These are phyloP conservation scores for Hestina assimilis DNA, from an alignment of 1,140 invertebrate genomes.

Conservation along the genomic window DNA sequence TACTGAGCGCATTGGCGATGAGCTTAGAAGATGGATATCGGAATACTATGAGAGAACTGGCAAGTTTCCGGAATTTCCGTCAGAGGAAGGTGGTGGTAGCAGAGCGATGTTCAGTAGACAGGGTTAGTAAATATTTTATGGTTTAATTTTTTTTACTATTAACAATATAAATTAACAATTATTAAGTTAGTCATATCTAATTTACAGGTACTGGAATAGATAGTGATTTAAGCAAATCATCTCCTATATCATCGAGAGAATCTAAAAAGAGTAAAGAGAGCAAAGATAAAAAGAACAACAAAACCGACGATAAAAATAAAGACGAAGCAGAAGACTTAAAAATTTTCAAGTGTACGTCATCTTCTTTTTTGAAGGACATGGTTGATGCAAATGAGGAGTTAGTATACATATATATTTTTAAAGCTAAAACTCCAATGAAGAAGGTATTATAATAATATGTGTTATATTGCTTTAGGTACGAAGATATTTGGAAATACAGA, in stretches of 20 bases:
- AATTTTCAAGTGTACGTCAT: constrained; percentile 78
- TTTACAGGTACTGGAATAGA: constrained; percentile 80
- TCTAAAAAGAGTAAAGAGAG: constrained; percentile 86
- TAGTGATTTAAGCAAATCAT: constrained; percentile 87
- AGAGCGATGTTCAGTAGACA: constrained; percentile 88
- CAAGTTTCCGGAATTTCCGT: constrained; percentile 93
- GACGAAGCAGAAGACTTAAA: constrained; percentile 80
- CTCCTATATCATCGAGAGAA: constrained; percentile 86
- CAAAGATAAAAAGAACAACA: constrained; percentile 68
- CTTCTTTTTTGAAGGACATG: constrained; percentile 80
- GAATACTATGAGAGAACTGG: constrained; percentile 88
- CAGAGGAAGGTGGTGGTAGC: constrained; percentile 93
- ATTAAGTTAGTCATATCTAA: background rate
- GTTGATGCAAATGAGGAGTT: constrained; percentile 81
- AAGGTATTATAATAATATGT: background rate
- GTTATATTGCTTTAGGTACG: constrained; percentile 70
- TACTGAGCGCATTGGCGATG: constrained; percentile 89
- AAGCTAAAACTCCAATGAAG: background rate
- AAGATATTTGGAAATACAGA: constrained; percentile 89
- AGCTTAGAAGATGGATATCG: constrained; percentile 91
- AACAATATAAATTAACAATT: background rate
- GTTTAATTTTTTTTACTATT: background rate
- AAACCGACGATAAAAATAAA: constrained; percentile 77
- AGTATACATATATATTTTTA: constrained; percentile 23
- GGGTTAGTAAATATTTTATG: constrained; percentile 60